phyloP scores from a whole-genome alignment of 2,888 invertebrate species.

The Agrotis clavis region DNA sequence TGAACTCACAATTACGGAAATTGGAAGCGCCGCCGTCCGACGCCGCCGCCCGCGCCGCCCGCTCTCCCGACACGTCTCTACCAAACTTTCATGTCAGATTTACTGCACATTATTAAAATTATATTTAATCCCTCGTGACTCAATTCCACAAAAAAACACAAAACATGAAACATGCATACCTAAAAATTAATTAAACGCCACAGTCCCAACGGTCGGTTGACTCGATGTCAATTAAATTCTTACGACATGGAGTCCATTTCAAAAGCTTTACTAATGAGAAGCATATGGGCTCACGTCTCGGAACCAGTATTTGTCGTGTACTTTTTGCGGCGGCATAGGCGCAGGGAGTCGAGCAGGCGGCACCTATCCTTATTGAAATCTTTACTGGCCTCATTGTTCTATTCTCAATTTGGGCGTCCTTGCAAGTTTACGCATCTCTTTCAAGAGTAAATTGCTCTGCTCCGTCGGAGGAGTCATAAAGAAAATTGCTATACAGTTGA shows the following conservation, averaged over 20 bases:
- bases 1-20: slow-evolving; percentile 90
- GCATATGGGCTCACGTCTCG: slow-evolving; percentile 74
- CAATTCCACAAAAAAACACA: slow-evolving; percentile 62
- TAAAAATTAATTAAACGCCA: slow-evolving; percentile 79
- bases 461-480: slow-evolving; percentile 91
- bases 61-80: slow-evolving; percentile 49
- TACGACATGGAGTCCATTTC: slow-evolving; percentile 80
- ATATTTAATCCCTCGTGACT: slow-evolving; percentile 68
- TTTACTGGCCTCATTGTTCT: slow-evolving; percentile 85
- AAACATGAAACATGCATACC: slow-evolving; percentile 69
- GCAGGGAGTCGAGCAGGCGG: slow-evolving; percentile 60
- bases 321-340: slow-evolving; percentile 58
- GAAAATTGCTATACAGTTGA: slow-evolving; percentile 92
- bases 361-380: slow-evolving; percentile 84
- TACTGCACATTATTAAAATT: slow-evolving; percentile 58
- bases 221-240: slow-evolving; percentile 81
- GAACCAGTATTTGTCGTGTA: slow-evolving; percentile 62
- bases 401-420: slow-evolving; percentile 88
- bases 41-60: slow-evolving; percentile 57
- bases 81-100: slow-evolving; percentile 66
- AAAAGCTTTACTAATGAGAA: slow-evolving; percentile 80
- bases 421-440: slow-evolving; percentile 91
- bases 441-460: slow-evolving; percentile 90
- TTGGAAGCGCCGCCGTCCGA: slow-evolving; percentile 77
- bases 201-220: slow-evolving; percentile 69